A percentile compares a stretch with the other conserved stretches of the same genome.
These are phyloP conservation scores for Pampusana beccarii DNA, from an alignment of 2,113 vertebrate species.

Conservation along the genomic window DNA sequence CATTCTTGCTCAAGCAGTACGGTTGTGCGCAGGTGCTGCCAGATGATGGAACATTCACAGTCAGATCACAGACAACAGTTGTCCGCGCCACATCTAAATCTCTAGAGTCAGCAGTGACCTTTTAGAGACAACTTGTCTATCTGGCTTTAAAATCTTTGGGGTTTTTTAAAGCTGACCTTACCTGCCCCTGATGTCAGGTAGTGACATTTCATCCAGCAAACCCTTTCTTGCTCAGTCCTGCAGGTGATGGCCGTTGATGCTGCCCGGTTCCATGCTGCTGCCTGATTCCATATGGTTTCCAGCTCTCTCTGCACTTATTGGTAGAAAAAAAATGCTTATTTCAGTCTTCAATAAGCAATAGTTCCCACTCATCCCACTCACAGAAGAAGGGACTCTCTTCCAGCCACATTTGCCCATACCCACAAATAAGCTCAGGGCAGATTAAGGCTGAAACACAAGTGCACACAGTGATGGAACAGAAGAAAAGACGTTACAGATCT, in stretches of 20 bases:
- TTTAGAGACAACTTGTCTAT: not conserved
- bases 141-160: not conserved
- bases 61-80: not conserved
- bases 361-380: not conserved
- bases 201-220: not conserved
- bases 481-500: not conserved
- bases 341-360: not conserved
- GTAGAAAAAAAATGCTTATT: not conserved
- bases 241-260: fast-evolving
- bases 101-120: conserved; percentile 38
- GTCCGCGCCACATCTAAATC: not conserved
- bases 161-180: not conserved
- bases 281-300: fast-evolving
- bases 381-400: too few relatives aligned
- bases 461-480: not conserved
- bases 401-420: too few relatives aligned
- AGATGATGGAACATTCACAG: not conserved
- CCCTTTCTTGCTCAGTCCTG: not conserved
- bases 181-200: not conserved
- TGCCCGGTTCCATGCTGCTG: not conserved
- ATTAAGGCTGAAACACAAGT: not conserved
- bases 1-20: not conserved
- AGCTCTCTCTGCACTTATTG: not conserved
- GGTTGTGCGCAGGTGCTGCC: fast-evolving
- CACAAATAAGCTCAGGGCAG: not conserved